Evolutionary conservation across 2,113 vertebrate genomes (phyloP).

Genomic region (Laterallus jamaicensis): DNA sequence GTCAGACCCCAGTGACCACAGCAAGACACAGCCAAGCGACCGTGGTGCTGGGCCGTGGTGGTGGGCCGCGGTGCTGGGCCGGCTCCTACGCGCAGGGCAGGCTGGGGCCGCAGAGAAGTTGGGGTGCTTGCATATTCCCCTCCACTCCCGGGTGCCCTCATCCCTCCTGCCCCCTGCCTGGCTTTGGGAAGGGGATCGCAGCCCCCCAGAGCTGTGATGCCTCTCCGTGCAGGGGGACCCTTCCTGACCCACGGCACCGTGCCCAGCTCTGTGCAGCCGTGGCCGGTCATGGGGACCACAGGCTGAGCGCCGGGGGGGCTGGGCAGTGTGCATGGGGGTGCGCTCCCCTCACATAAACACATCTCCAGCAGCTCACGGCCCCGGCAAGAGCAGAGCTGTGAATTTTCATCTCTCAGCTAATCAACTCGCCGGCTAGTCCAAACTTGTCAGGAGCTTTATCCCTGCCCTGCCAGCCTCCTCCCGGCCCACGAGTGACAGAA

Average conservation of each 20-base stretch:
- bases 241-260: fast-evolving
- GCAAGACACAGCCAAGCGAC: fast-evolving
- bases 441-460: conserved; percentile 75
- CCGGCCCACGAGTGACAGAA: conserved; percentile 62
- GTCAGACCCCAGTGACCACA: fast-evolving
- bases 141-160: fast-evolving
- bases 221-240: fast-evolving
- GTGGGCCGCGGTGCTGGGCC: neutral
- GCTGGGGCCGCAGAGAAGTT: fast-evolving
- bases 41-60: no score
- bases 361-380: conserved; percentile 21
- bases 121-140: neutral
- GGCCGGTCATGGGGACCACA: fast-evolving
- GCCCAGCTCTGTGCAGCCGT: fast-evolving
- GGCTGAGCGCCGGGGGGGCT: neutral
- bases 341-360: conserved; percentile 49
- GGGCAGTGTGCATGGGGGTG: neutral
- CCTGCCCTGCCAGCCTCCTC: conserved; percentile 61
- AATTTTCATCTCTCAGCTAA: conserved; percentile 77
- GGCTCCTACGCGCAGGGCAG: fast-evolving
- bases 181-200: fast-evolving
- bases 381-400: conserved; percentile 60
- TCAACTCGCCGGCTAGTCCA: conserved; percentile 74
- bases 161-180: fast-evolving
- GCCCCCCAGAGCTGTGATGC: fast-evolving